Base-by-base conservation (phyloP, 2,797 vertebrate species). In the Ctenosaura bakeri region DNA sequence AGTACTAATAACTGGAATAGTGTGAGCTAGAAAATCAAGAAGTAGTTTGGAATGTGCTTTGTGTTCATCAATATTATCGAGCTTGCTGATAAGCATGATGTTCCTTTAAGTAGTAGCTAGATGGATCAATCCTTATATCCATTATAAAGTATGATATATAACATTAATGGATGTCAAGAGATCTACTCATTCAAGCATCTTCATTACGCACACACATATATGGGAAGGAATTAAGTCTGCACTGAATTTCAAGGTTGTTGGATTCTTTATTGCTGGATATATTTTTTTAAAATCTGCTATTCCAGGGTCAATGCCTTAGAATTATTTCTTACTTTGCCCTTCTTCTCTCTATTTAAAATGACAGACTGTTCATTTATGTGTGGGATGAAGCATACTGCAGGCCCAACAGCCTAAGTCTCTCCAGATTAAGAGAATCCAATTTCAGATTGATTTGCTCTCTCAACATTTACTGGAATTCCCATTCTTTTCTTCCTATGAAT, bases 221-320 rank as follows among this genome's bases (percentile, higher is more conserved):
- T n/a, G 22, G 5, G 74, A 50, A 88, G 20, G 79, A 64, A 13
- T n/a, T 29, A 56, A 85, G n/a, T 76, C 20, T n/a, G 38, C 26
- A n/a, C 38, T 66, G 20, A 64, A 92, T 92, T 82, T 91, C 42
- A 87, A 82, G 79, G 56, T 20, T 54, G 73, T n/a, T 69, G 56
- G 62, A 35, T 9, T 90, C 84, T 66, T 84, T 79, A 82, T 56
- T 76, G 50, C 6, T 83, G n/a, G 87, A 90, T 24, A 71, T 38
- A n/a, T 89, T 69, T 29, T 56, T 89, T 87, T 92, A 74, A 42
- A 76, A 85, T 10, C 84, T 90, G 56, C 24, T 86, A 88, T 86
- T 0, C 73, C 0, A 50, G 74, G 20, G 13, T 42, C 7, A 42
- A 74, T 88, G 52, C 22, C 9, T 78, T 83, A 78, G 74, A 90